These are phyloP conservation scores for Labeo catla DNA, from an alignment of 2,113 vertebrate species.

Conservation along the genomic window DNA sequence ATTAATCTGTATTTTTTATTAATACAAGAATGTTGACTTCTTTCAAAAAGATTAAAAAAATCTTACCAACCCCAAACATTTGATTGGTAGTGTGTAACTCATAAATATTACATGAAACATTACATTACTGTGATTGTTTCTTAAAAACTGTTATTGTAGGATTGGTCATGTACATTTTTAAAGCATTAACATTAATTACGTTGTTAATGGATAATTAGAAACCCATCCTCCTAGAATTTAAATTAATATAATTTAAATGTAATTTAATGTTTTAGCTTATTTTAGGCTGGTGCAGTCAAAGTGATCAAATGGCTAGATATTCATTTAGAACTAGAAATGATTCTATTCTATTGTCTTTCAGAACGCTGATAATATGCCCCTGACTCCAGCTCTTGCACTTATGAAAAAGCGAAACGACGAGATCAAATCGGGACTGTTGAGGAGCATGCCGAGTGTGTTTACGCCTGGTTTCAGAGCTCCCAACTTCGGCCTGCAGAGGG, in stretches of 20 bases:
- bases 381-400: constrained; percentile 77
- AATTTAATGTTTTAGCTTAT: too few species aligned
- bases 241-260: too few species aligned
- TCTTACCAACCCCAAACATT: background rate
- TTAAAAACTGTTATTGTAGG: background rate
- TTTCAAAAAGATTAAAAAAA: background rate
- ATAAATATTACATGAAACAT: background rate
- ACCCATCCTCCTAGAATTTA: background rate
- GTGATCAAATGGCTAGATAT: background rate
- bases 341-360: constrained; percentile 42
- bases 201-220: background rate
- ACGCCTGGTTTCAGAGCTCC: constrained; percentile 59
- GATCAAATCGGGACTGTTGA: constrained; percentile 54
- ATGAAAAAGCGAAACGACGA: constrained; percentile 79
- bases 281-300: background rate
- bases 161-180: too few species aligned
- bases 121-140: background rate
- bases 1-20: background rate
- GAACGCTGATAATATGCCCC: constrained; percentile 55
- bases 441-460: constrained; percentile 49
- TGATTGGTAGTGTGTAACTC: background rate
- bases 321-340: background rate
- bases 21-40: background rate
- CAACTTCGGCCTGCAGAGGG: constrained; percentile 38
- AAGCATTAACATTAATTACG: background rate